Base-by-base conservation (phyloP, 2,797 vertebrate genomes). In the Coreius guichenoti region DNA sequence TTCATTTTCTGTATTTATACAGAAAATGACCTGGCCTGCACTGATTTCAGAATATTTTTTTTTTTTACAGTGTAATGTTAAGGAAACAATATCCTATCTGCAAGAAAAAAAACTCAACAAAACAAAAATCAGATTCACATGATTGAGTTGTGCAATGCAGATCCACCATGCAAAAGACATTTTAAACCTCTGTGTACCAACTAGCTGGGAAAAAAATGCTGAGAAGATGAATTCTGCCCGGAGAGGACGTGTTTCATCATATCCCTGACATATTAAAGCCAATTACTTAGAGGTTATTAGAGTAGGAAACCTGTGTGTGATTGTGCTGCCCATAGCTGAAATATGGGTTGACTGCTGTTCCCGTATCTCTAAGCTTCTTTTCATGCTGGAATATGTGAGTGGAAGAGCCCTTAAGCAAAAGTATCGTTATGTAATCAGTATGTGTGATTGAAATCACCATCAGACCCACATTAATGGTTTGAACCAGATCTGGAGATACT, bases 211-310 rank as follows among this genome's bases (percentile, higher is more conserved):
- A 73, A 65, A 33, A 26, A 73, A 36, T 45, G 58, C 58, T 67
- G 39, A 12, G 21, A 69, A 77, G 43, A 70, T 82, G 16, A 21
- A 58, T 58, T 77, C 43, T 76, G 47, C 36, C 69, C 58, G 56
- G 49, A 58, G 77, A 72, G 23, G 68, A 73, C 56, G 5, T 69
- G 36, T 82, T 82, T 76, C 36, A 76, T 49, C 80, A 81, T 47
- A 67, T 86, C 61, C 29, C 49, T 13, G 79, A 69, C 19, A 58
- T 68, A 68, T 82, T 68, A 86, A 76, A 68, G 26, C 70, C 29
- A 56, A 56, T 68, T 39, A 58, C 58, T 54, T 14, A 67, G 33
- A 17, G 72, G 79, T 82, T 70, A 51, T 78, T 72, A 39, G 17
- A 31, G 8, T 36, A 39, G 47, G 29, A 69, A 70, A 33, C 65